These are phyloP conservation scores for Dreissena polymorpha DNA, from an alignment of 1,140 invertebrate genomes.

Conservation along the genomic window DNA sequence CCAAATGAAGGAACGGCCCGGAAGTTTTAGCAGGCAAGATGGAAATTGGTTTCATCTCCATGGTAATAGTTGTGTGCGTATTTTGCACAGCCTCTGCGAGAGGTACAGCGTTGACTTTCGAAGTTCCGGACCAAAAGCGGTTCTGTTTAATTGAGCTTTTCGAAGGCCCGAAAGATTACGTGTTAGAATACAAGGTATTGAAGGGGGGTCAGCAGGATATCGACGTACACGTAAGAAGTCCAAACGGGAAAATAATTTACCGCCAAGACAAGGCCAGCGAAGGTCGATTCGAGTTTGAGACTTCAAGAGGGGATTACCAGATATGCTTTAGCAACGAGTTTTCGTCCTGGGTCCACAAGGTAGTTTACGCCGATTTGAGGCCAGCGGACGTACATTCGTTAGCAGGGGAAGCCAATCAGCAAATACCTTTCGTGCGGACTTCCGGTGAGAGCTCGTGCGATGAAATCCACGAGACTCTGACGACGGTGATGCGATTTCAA, in stretches of 20 bases:
- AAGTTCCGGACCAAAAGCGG: slow-evolving; percentile 64
- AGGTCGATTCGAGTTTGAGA: slow-evolving; percentile 92
- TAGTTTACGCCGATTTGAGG: slow-evolving; percentile 97
- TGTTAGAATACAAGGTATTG: slow-evolving; percentile 87
- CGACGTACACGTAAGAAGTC: slow-evolving; percentile 94
- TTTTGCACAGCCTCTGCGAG: slow-evolving; percentile 12
- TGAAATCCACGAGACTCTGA: slow-evolving; percentile 92
- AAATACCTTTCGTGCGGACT: slow-evolving; percentile 66
- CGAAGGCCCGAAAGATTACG: slow-evolving; percentile 57
- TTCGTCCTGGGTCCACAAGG: slow-evolving; percentile 98
- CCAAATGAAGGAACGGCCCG: too few species aligned
- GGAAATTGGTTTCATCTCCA: too few species aligned
- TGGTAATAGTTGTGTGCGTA: neutral
- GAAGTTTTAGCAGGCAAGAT: too few species aligned
- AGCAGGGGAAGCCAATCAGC: slow-evolving; percentile 80
- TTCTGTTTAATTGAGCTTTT: slow-evolving; percentile 66
- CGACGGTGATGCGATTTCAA: slow-evolving; percentile 88
- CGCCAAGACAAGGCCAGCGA: slow-evolving; percentile 93
- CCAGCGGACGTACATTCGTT: slow-evolving; percentile 93
- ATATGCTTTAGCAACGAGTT: slow-evolving; percentile 99
- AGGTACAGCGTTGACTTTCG: slow-evolving; percentile 61
- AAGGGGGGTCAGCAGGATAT: slow-evolving; percentile 99
- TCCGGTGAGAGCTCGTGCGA: slow-evolving; percentile 93
- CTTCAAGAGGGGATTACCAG: slow-evolving; percentile 88
- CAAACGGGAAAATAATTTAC: slow-evolving; percentile 94